These are phyloP conservation scores for Napeogenes sylphis DNA, from an alignment of 2,888 invertebrate species.

Conservation along the genomic window DNA sequence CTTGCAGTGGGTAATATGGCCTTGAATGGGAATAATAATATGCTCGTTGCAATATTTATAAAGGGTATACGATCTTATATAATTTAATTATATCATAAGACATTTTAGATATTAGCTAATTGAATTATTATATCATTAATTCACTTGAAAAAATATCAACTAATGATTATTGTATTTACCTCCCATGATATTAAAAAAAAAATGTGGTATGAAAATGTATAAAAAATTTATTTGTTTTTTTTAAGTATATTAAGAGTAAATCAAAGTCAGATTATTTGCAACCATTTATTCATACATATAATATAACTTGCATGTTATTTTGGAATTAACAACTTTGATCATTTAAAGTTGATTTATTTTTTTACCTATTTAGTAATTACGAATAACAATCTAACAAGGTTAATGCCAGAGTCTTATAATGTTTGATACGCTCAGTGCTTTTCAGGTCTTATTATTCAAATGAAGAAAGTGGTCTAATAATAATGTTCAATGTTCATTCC, in stretches of 20 bases:
- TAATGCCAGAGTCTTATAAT: not conserved
- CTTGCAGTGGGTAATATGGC: conserved; percentile 16
- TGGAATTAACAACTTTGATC: conserved; percentile 1
- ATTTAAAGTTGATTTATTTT: conserved; percentile 7
- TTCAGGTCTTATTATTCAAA: conserved; percentile 6
- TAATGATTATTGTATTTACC: no score
- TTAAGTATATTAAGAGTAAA: not conserved
- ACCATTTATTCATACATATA: conserved; percentile 40
- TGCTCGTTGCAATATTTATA: conserved; percentile 1
- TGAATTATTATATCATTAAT: no score
- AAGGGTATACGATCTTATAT: conserved; percentile 17
- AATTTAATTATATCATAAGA: no score
- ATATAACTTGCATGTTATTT: conserved; percentile 30
- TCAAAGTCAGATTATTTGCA: conserved; percentile 30
- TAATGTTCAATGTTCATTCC: conserved; percentile 17
- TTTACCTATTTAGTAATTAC: conserved; percentile 5
- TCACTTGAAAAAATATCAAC: no score
- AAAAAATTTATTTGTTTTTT: not conserved
- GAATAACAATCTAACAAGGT: not conserved
- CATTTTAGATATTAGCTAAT: no score
- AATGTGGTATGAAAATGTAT: not conserved
- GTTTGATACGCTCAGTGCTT: not conserved
- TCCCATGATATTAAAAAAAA: no score
- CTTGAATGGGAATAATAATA: conserved; percentile 17
- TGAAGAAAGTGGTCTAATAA: conserved; percentile 13